Evolutionary conservation across 2,797 vertebrate genomes (phyloP), one percentile per base, ranked within the genome.

Genomic region (Cossypha heuglini): DNA sequence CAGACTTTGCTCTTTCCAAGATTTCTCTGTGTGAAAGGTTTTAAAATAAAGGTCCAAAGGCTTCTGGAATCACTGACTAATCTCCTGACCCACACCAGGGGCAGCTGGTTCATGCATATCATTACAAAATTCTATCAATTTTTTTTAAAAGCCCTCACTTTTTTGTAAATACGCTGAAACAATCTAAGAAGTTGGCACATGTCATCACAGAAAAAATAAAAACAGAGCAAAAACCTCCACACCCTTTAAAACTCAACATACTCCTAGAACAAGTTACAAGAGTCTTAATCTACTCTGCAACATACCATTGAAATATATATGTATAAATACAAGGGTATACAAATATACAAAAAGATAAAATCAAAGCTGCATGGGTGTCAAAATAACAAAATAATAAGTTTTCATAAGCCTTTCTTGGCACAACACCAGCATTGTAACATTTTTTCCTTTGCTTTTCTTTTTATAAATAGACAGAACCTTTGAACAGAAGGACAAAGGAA

Each of bases 401-500:
- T 89, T 68, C n/a, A 12, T 20, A 64, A 79, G 40, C 31, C 40
- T 88, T 66, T 63, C 45, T 20, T 55, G 16, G 55, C 35, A 11
- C 19, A 45, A 58, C 13, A 69, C 20, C 51, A 74, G 31, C 12
- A 48, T 25, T 11, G 3, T 45, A 84, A 73, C 43, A 66, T n/a
- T 86, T 92, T 86, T 92, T 25, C 46, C 69, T 75, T 66, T 43
- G 42, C 54, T 72, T 46, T 75, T 72, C 77, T 58, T 79, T n/a
- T 92, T 87, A 68, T 58, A 94, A 93, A 71, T 51, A 94, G 71
- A 38, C n/a, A 77, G 86, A 82, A 80, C 38, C 75, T 90, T 69
- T 81, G 54, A 94, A 80, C 21, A 90, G 80, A 68, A 88, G 57
- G 63, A 93, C 77, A 92, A 96, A 95, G 75, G 77, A 94, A 90